These are phyloP conservation scores for Mactra quadrangularis DNA, from an alignment of 1,140 invertebrate species.

Conservation along the genomic window DNA sequence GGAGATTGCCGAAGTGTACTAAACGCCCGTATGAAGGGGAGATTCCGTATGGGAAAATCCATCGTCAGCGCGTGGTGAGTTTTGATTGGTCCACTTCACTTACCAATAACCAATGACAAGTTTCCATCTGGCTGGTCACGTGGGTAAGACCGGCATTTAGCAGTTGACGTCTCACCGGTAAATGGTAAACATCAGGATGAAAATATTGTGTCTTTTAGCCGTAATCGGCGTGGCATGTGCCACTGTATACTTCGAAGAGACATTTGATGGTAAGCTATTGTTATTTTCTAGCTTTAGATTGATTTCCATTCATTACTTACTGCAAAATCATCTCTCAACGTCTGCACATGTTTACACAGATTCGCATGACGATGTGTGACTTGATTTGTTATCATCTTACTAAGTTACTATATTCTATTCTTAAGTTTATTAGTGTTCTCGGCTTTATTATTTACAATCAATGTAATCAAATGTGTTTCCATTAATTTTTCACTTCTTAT, in stretches of 20 bases:
- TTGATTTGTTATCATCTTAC: too few species aligned
- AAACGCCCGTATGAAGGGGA: slow-evolving; percentile 26
- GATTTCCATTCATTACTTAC: too few species aligned
- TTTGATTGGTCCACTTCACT: slow-evolving; percentile 75
- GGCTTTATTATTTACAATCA: too few species aligned
- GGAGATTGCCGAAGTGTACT: not conserved
- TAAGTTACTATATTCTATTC: too few species aligned
- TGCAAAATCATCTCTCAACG: too few species aligned
- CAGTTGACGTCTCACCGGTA: slow-evolving; percentile 46
- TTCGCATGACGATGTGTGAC: too few species aligned
- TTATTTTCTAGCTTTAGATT: not conserved
- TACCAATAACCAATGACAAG: slow-evolving; percentile 72
- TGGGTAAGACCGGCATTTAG: slow-evolving; percentile 70
- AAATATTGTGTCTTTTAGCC: slow-evolving; percentile 66
- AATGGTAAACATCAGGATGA: slow-evolving; percentile 59
- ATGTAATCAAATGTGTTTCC: too few species aligned
- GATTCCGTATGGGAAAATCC: slow-evolving; percentile 60
- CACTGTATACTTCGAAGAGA: slow-evolving; percentile 79
- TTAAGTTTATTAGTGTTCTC: too few species aligned
- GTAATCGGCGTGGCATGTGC: slow-evolving; percentile 72
- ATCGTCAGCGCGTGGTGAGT: slow-evolving; percentile 78
- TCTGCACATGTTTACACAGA: not conserved
- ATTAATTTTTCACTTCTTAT: too few species aligned
- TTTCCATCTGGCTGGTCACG: slow-evolving; percentile 81
- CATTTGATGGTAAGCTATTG: slow-evolving; percentile 76